Evolutionary conservation across 2,797 vertebrate species (phyloP).

Genomic region (Pseudocheirus occidentalis): DNA sequence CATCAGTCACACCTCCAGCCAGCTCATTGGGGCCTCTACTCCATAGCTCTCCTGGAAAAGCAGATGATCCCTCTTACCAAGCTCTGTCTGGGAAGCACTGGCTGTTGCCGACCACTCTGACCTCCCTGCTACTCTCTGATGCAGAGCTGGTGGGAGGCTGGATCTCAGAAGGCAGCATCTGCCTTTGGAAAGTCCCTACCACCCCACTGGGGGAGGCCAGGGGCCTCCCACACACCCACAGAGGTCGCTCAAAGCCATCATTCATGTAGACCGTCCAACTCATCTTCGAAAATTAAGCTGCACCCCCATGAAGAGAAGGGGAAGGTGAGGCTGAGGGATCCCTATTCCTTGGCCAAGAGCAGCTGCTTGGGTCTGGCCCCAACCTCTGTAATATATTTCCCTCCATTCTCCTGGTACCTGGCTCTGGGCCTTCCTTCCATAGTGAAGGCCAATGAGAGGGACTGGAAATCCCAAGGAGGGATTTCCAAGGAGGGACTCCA

Average conservation of each 20-base stretch:
- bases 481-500: too few relatives aligned
- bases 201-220: not conserved
- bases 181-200: not conserved
- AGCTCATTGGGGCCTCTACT: slow-evolving; percentile 54
- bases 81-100: not conserved
- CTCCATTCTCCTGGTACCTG: not conserved
- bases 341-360: not conserved
- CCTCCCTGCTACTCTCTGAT: not conserved
- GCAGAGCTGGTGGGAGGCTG: not conserved
- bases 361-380: not conserved
- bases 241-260: not conserved
- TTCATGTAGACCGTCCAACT: not conserved
- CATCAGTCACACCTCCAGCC: slow-evolving; percentile 4
- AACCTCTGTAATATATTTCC: not conserved
- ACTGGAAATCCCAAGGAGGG: not conserved
- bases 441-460: not conserved
- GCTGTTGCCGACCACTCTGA: not conserved
- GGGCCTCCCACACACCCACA: not conserved
- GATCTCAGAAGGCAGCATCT: not conserved
- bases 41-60: slow-evolving; percentile 18
- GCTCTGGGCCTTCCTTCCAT: not conserved
- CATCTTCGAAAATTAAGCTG: not conserved
- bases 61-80: slow-evolving; percentile 32
- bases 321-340: not conserved
- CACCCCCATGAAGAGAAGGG: not conserved